Evolutionary conservation across 1,140 invertebrate species (phyloP).

Genomic region (Aphidius ervi): DNA sequence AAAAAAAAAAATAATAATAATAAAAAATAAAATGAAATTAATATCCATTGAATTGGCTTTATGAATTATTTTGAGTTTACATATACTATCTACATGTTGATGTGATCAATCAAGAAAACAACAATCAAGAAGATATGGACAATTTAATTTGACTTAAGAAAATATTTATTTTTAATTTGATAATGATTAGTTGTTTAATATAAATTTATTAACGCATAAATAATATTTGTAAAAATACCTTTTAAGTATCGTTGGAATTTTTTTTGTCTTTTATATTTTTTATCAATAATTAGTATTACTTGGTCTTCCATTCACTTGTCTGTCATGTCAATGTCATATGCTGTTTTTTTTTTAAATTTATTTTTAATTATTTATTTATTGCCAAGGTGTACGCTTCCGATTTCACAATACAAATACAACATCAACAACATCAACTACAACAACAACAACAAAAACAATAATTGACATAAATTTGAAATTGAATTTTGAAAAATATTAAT

Average conservation of each 20-base stretch:
- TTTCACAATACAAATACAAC: not conserved
- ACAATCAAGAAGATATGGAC: too few species aligned
- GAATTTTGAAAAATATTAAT: too few species aligned
- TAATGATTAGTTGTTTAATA: too few species aligned
- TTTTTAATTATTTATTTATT: not conserved
- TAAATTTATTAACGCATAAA: too few species aligned
- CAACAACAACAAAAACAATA: too few species aligned
- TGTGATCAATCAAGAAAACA: too few species aligned
- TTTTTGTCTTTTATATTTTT: too few species aligned
- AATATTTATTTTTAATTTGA: not conserved
- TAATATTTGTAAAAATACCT: too few species aligned
- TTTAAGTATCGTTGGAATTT: too few species aligned
- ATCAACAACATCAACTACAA: too few species aligned
- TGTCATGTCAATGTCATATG: conserved; percentile 16
- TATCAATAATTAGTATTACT: conserved; percentile 6
- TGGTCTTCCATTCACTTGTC: conserved; percentile 20
- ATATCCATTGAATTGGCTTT: conserved; percentile 34
- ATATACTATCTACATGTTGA: not conserved
- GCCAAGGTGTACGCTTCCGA: not conserved
- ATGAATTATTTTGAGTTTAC: not conserved
- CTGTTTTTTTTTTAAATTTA: not conserved
- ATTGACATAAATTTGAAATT: too few species aligned
- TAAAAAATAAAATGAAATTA: conserved; percentile 22
- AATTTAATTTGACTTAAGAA: not conserved
- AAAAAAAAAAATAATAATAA: conserved; percentile 28